These are phyloP conservation scores for Brachyopa scutellaris DNA, from an alignment of 2,888 invertebrate species.

Conservation along the genomic window DNA sequence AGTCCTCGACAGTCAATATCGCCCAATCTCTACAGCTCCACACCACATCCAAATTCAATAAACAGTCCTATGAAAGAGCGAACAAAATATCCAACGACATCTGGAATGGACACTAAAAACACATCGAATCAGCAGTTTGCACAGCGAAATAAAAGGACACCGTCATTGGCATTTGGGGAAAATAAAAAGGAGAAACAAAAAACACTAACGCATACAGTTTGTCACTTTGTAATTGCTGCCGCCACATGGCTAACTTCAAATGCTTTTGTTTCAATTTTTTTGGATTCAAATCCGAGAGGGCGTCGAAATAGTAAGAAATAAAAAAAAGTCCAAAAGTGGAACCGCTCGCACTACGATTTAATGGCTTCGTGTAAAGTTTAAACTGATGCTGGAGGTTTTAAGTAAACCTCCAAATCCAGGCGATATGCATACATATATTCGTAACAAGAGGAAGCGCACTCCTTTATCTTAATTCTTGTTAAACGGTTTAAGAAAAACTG, in stretches of 20 bases:
- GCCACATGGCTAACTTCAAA: conserved; percentile 38
- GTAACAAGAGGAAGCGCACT: not conserved
- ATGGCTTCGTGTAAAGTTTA: too few relatives aligned
- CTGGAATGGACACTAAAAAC: conserved; percentile 55
- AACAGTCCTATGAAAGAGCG: conserved; percentile 34
- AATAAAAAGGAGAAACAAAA: too few relatives aligned
- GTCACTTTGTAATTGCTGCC: conserved; percentile 48
- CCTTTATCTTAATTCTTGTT: conserved; percentile 31
- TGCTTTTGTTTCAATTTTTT: conserved; percentile 22
- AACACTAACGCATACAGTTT: conserved; percentile 8
- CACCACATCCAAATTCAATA: conserved; percentile 39
- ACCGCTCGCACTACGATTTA: conserved; percentile 7
- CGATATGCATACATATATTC: conserved; percentile 29
- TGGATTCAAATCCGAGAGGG: not conserved
- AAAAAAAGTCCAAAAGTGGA: not conserved
- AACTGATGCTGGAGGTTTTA: too few relatives aligned
- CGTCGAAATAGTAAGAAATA: not conserved
- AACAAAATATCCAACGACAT: conserved; percentile 48
- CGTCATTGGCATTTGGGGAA: too few relatives aligned
- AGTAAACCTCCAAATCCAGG: conserved; percentile 12
- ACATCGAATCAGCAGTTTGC: conserved; percentile 43
- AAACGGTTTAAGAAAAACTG: conserved; percentile 30
- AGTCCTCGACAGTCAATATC: conserved; percentile 5
- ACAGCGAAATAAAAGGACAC: conserved; percentile 25
- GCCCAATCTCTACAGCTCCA: not conserved